Evolutionary conservation across 2,797 vertebrate genomes (phyloP).

Genomic region (Eurystomus glaucurus): DNA sequence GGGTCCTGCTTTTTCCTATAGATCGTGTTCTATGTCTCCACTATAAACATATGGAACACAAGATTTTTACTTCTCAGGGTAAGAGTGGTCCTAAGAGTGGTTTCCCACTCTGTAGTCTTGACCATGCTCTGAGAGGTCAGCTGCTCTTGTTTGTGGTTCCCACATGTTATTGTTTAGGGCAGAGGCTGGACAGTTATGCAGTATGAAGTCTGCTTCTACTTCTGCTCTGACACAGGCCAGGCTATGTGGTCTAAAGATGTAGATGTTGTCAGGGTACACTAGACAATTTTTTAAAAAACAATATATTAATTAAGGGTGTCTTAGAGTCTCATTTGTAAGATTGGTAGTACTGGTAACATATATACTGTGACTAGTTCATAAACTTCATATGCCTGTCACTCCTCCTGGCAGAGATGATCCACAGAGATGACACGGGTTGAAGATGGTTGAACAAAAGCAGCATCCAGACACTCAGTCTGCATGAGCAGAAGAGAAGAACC

Average conservation of each 20-base stretch:
- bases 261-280: neutral
- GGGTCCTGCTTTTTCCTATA: neutral
- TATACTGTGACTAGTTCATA: neutral
- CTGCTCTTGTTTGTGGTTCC: neutral
- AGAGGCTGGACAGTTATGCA: neutral
- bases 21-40: neutral
- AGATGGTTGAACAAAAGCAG: neutral
- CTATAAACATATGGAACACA: neutral
- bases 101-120: neutral
- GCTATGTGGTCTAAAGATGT: neutral
- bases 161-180: neutral
- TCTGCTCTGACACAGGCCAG: neutral
- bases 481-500: neutral
- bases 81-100: neutral
- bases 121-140: neutral
- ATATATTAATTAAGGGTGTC: neutral
- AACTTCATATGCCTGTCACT: neutral
- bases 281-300: accelerated
- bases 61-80: neutral
- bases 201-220: neutral
- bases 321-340: neutral
- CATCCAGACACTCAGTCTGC: neutral
- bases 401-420: neutral
- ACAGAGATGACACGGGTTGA: neutral
- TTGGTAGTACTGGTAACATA: neutral